These are phyloP conservation scores for Danio rerio DNA, from an alignment of 2,113 vertebrate species.

Conservation along the genomic window DNA sequence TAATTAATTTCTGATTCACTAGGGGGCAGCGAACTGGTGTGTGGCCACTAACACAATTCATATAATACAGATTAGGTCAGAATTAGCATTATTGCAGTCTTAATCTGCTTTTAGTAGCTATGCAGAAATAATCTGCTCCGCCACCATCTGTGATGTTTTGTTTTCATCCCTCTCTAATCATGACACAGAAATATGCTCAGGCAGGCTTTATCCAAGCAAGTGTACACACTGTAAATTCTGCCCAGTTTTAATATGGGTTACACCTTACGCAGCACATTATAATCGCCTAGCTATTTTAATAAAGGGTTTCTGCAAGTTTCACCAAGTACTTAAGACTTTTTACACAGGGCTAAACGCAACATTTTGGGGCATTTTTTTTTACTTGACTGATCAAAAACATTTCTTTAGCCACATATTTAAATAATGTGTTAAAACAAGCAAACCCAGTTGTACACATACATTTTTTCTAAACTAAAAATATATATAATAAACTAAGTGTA, in stretches of 20 bases:
- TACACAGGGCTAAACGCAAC: too few species aligned
- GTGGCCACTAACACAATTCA: constrained; percentile 13
- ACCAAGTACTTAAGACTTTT: too few species aligned
- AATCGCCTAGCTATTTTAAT: background rate
- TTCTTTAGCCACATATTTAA: too few species aligned
- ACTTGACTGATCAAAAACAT: too few species aligned
- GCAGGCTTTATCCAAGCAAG: background rate
- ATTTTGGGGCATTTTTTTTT: too few species aligned
- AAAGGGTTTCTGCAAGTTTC: too few species aligned
- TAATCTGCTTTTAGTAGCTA: constrained; percentile 23
- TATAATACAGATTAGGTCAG: constrained; percentile 38
- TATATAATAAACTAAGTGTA: too few species aligned
- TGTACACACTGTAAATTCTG: constrained; percentile 7
- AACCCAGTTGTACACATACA: too few species aligned
- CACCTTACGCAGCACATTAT: background rate
- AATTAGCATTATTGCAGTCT: constrained; percentile 20
- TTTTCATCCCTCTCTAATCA: constrained; percentile 28
- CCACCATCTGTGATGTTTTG: constrained; percentile 4
- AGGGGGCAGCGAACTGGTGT: constrained; percentile 6
- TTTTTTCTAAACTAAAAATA: too few species aligned
- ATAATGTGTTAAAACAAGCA: too few species aligned
- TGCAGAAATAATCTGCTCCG: constrained; percentile 5
- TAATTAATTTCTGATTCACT: background rate
- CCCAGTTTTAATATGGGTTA: background rate
- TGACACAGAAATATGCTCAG: constrained; percentile 8